phyloP scores from a whole-genome alignment of 30 jellyfish, hydroid and myxozoan genomes.

The Aurelia coerulea region DNA sequence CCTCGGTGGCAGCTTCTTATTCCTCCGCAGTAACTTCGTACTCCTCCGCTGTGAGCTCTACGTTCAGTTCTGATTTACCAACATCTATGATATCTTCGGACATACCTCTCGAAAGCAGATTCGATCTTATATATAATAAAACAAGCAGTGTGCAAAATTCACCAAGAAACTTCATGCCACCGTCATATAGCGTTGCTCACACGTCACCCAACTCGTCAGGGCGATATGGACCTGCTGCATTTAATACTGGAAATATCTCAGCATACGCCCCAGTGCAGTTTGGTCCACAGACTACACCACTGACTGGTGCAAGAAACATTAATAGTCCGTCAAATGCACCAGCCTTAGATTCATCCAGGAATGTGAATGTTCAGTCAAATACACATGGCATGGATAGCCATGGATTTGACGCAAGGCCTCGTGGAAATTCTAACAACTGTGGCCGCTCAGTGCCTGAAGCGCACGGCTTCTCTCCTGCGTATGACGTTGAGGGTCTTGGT shows the following conservation, averaged over 20 bases:
- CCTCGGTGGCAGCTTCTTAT: neutral
- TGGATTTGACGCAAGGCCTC: neutral
- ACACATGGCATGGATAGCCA: neutral
- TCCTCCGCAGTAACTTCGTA: no score
- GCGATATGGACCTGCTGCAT: neutral
- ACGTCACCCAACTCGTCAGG: neutral
- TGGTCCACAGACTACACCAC: neutral
- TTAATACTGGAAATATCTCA: neutral
- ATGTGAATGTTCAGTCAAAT: neutral
- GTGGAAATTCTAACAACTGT: neutral
- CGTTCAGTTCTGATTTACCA: neutral
- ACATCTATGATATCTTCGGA: neutral
- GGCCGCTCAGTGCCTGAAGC: neutral
- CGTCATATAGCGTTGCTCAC: neutral
- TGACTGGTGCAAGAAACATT: neutral
- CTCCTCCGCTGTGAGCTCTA: neutral
- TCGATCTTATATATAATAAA: neutral
- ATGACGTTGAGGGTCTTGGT: neutral
- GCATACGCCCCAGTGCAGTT: neutral
- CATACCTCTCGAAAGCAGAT: neutral
- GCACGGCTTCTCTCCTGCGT: neutral
- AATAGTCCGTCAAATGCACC: neutral
- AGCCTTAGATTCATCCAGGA: neutral
- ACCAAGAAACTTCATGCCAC: neutral
- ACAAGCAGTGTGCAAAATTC: neutral